A percentile compares a stretch with the other conserved stretches of the same genome.
Evolutionary conservation across 1,140 invertebrate species (phyloP).

Genomic region (Pomacea maculata): DNA sequence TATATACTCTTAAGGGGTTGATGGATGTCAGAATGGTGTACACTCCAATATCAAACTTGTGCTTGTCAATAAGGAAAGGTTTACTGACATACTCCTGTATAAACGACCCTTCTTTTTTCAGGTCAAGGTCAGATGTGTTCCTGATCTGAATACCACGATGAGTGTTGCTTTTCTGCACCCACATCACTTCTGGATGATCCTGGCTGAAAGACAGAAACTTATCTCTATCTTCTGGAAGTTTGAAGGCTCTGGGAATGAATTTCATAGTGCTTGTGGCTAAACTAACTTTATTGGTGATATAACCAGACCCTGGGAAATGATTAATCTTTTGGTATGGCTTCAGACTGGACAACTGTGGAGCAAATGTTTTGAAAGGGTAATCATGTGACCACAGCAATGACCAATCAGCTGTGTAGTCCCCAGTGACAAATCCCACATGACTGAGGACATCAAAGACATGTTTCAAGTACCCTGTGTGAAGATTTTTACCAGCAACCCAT

Average conservation of each 20-base stretch:
- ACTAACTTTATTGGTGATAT: conserved; percentile 93
- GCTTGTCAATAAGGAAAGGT: conserved; percentile 74
- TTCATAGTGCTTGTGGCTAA: conserved; percentile 80
- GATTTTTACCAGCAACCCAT: conserved; percentile 53
- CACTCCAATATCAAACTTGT: conserved; percentile 96
- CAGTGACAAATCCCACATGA: conserved; percentile 76
- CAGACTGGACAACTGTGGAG: conserved; percentile 72
- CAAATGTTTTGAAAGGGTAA: conserved; percentile 81
- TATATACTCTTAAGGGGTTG: conserved; percentile 88
- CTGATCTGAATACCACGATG: conserved; percentile 89
- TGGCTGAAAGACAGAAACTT: conserved; percentile 77
- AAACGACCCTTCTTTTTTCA: conserved; percentile 81
- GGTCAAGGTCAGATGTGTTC: conserved; percentile 74
- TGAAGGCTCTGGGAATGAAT: conserved; percentile 87
- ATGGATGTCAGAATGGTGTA: conserved; percentile 93
- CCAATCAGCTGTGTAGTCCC: conserved; percentile 75
- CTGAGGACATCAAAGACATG: conserved; percentile 82
- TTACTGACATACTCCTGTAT: conserved; percentile 87
- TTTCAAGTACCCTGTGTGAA: conserved; percentile 76
- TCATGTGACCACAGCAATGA: conserved; percentile 92
- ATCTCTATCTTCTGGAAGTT: conserved; percentile 81
- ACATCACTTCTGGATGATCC: conserved; percentile 76
- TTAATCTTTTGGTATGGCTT: conserved; percentile 86
- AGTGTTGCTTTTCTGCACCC: conserved; percentile 92
- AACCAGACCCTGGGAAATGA: conserved; percentile 94